Percentiles rank a stretch among this genome's conserved stretches.
These are phyloP conservation scores for Steromphala cineraria DNA, from an alignment of 2,888 invertebrate genomes.

Conservation along the genomic window DNA sequence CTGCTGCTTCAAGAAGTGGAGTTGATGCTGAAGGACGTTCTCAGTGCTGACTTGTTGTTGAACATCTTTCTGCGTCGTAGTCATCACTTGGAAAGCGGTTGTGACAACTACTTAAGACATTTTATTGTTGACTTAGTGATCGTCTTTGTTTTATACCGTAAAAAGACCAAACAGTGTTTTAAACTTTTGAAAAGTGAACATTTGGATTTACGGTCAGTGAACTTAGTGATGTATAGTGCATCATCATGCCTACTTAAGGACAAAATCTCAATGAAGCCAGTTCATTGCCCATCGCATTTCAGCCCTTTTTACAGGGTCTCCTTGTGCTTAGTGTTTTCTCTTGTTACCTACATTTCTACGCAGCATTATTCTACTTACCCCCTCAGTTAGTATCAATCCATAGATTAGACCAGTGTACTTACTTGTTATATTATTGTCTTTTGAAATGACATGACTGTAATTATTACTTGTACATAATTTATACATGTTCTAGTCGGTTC, in stretches of 20 bases:
- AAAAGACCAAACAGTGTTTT: background rate
- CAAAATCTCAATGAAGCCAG: slow-evolving; percentile 6
- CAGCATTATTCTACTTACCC: slow-evolving; percentile 10
- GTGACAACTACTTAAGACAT: slow-evolving; percentile 7
- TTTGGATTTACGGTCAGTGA: slow-evolving; percentile 18
- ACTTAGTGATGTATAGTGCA: slow-evolving; percentile 4
- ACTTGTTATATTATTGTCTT: slow-evolving; percentile 5
- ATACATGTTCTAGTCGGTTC: slow-evolving; percentile 14
- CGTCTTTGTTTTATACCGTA: background rate
- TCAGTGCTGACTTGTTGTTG: background rate
- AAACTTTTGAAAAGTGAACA: slow-evolving; percentile 4
- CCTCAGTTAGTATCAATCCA: background rate
- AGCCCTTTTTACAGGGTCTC: background rate
- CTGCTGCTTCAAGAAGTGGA: background rate
- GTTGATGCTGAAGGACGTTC: background rate
- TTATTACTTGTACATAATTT: slow-evolving; percentile 17
- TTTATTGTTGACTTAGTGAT: slow-evolving; percentile 17
- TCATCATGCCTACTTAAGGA: background rate
- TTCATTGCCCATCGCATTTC: slow-evolving; percentile 12
- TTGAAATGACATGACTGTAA: slow-evolving; percentile 4
- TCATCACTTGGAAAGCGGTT: background rate
- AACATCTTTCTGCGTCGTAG: background rate
- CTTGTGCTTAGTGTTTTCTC: slow-evolving; percentile 3
- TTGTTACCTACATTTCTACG: slow-evolving; percentile 10
- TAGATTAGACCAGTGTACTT: background rate